Percentiles rank a stretch among this genome's conserved stretches.
These are phyloP conservation scores for Exaiptasia diaphana DNA, from an alignment of 64 coral and sea anemone species.

Conservation along the genomic window DNA sequence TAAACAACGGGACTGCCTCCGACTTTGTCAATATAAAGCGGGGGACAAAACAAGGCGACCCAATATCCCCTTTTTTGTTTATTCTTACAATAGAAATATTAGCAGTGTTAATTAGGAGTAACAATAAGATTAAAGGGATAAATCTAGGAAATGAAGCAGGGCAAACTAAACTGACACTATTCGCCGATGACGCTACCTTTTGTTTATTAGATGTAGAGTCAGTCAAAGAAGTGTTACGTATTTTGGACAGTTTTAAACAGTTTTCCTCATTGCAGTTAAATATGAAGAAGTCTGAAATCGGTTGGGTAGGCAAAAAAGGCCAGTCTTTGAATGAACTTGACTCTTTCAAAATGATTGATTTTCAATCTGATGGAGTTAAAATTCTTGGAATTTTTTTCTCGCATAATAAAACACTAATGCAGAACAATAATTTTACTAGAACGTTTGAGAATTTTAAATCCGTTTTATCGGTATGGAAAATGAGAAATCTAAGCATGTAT, in stretches of 20 bases:
- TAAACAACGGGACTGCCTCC: slow-evolving; percentile 17
- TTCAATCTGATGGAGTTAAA: neutral
- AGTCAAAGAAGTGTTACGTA: neutral
- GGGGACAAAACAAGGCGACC: slow-evolving; percentile 28
- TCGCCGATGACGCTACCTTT: slow-evolving; percentile 6
- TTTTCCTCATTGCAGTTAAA: neutral
- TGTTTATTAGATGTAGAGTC: neutral
- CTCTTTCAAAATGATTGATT: neutral
- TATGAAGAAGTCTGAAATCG: neutral
- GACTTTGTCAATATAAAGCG: neutral
- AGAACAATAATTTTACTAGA: neutral
- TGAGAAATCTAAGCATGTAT: neutral
- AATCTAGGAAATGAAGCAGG: neutral
- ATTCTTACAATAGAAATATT: slow-evolving; percentile 20
- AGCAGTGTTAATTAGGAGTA: neutral
- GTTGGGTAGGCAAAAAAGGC: neutral
- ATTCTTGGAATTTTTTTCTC: neutral
- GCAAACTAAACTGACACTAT: neutral
- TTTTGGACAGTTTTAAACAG: neutral
- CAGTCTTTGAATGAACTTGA: neutral
- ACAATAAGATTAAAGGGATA: neutral
- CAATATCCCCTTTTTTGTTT: slow-evolving; percentile 32
- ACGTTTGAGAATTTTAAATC: neutral
- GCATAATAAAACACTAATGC: neutral
- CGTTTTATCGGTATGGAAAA: neutral